Evolutionary conservation across 2,888 invertebrate species (phyloP).

Genomic region (Agrochola macilenta): DNA sequence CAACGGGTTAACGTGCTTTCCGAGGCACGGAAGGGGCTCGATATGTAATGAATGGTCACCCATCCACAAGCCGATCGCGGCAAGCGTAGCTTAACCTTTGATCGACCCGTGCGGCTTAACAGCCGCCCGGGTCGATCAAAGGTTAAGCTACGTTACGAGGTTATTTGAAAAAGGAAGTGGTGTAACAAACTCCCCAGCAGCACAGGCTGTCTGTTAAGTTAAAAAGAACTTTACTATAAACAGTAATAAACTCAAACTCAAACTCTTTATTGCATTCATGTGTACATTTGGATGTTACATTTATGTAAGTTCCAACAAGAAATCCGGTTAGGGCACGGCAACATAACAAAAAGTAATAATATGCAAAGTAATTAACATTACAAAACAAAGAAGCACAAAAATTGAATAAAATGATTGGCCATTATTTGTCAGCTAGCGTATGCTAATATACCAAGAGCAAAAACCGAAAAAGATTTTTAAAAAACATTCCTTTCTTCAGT

Average conservation of each 20-base stretch:
- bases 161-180: not conserved
- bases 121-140: too few species aligned
- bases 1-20: not conserved
- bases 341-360: too few species aligned
- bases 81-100: not conserved
- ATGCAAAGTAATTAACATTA: not conserved
- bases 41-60: too few species aligned
- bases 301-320: too few species aligned
- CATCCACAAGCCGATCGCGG: not conserved
- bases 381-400: not conserved
- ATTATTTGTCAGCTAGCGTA: too few species aligned
- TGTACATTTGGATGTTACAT: too few species aligned
- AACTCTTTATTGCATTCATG: too few species aligned
- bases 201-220: not conserved
- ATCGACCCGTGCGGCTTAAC: not conserved
- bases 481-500: too few species aligned
- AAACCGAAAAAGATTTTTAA: not conserved
- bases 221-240: not conserved
- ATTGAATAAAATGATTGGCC: not conserved
- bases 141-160: too few species aligned
- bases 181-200: not conserved
- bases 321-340: too few species aligned
- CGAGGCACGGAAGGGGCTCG: not conserved
- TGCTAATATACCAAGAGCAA: not conserved
- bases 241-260: too few species aligned